Evolutionary conservation across 2,888 invertebrate genomes (phyloP).

Genomic region (Labia minor): DNA sequence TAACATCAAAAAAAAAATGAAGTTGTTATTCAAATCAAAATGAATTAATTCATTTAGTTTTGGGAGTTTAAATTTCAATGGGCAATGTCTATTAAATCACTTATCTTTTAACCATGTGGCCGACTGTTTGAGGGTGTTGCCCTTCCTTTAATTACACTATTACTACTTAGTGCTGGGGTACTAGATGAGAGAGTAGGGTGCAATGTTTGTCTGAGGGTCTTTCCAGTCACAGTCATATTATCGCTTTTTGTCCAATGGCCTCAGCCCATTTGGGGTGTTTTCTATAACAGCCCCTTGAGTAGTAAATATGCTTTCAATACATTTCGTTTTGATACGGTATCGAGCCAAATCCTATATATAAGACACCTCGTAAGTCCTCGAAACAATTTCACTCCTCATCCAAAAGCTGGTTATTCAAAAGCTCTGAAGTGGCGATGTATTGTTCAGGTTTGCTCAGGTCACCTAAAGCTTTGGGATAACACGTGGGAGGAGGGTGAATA

Average conservation of each 20-base stretch:
- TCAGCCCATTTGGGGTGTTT: background rate
- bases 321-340: background rate
- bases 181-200: background rate
- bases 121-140: background rate
- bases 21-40: background rate
- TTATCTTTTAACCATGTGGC: background rate
- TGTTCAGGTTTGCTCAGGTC: too few relatives aligned
- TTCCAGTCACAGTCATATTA: background rate
- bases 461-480: too few relatives aligned
- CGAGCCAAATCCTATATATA: background rate
- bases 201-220: background rate
- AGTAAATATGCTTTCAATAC: background rate
- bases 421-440: background rate
- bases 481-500: background rate
- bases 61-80: background rate
- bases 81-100: background rate
- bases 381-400: background rate
- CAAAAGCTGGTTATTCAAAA: background rate
- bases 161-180: background rate
- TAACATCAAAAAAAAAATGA: background rate
- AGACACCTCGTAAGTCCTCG: too few relatives aligned
- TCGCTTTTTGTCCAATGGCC: background rate
- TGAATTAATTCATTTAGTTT: background rate
- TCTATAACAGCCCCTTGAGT: background rate
- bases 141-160: background rate